These are phyloP conservation scores for Spizella passerina DNA, from an alignment of 2,797 vertebrate species.

Conservation along the genomic window DNA sequence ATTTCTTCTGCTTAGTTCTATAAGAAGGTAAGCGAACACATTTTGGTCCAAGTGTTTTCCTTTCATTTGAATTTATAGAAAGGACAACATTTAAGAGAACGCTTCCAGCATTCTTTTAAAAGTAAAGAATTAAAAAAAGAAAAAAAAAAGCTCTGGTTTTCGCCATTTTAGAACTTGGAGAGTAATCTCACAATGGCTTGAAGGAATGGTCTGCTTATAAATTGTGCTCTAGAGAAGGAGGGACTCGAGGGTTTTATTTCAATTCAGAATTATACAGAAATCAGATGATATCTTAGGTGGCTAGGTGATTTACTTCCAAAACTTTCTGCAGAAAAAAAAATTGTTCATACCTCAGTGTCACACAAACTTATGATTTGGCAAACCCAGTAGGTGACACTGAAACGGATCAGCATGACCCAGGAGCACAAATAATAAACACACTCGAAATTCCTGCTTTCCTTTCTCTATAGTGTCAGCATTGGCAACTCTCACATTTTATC, in stretches of 20 bases:
- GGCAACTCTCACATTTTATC: conserved; percentile 75
- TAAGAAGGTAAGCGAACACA: neutral
- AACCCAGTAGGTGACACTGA: neutral
- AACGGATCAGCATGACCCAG: conserved; percentile 6
- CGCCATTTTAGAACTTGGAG: neutral
- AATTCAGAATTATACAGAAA: neutral
- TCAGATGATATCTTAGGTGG: neutral
- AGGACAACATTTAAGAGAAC: neutral
- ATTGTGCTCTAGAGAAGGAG: neutral
- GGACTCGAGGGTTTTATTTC: neutral
- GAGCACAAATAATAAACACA: conserved; percentile 46
- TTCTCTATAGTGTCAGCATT: conserved; percentile 55
- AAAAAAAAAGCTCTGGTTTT: neutral
- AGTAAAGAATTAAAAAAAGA: neutral
- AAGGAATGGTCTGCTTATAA: neutral
- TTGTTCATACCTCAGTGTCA: neutral
- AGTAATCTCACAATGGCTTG: neutral
- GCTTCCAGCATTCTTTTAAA: neutral
- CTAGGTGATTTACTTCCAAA: neutral
- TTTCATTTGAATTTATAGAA: neutral
- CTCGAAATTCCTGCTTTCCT: conserved; percentile 50
- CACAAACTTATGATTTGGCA: conserved; percentile 14
- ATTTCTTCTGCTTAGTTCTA: neutral
- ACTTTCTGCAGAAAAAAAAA: neutral
- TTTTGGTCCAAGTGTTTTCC: neutral